Base-by-base conservation (phyloP, 2,113 vertebrate genomes). In the Serinus canaria region DNA sequence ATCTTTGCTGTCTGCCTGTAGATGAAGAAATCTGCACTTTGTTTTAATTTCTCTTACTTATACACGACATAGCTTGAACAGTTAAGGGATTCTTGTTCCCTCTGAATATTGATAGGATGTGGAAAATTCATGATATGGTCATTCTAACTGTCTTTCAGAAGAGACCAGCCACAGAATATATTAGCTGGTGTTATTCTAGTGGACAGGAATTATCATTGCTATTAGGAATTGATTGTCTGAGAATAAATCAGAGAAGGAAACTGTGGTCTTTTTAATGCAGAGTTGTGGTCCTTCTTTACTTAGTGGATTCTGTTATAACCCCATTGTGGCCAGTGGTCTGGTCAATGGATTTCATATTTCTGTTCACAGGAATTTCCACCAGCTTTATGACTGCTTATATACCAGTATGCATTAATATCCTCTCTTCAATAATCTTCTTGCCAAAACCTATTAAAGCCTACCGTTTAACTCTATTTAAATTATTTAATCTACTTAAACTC, bases 31-130 rank as follows among this genome's bases (percentile, higher is more conserved):
- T 89, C 83, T 82, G 87, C 30, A 80, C 43, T 25, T 30, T 59
- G 13, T 35, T 92, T 95, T 94, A 90, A 76, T 97, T 96, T 64
- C 31, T n/a, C 27, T 68, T 39, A 62, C 10, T 91, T 78, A 56
- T 20, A 49, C 14, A 80, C 69, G 73, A 77, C 69, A 39, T 31
- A 76, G 15, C 33, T 94, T 87, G 80, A 70, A 55, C 27, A 85
- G 59, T 72, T 68, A 64, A 79, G 53, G 55, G 52, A 76, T 94
- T 20, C 44, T 79, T 80, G 3, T 18, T 88, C 41, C 22, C 14
- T 88, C 37, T 74, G 55, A 83, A 59, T 85, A 77, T 28, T 63
- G 53, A 77, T 14, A 77, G 39, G 43, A 83, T 55, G 55, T 85
- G 70, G 58, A 70, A 91, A 90, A 87, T 66, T 85, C 28, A 87